Evolutionary conservation across 2,888 invertebrate species (phyloP), one percentile per base, ranked within the genome.

Genomic region (Caenorhabditis zanzibari): DNA sequence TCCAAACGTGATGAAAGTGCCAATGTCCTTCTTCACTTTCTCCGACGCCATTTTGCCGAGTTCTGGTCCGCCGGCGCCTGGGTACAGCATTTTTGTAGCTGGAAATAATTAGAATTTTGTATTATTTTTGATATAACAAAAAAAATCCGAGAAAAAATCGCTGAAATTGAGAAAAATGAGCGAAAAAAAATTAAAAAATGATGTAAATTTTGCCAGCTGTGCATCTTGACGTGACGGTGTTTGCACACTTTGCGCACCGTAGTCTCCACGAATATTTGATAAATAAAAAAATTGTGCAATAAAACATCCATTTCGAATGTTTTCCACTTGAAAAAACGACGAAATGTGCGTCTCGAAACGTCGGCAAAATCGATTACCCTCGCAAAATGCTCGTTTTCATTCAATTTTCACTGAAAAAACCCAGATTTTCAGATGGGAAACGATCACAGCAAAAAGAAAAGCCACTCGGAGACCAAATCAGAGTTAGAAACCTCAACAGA

Each of bases 31-130:
- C 19, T 81, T 80, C 47, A 81, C 84, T 19, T 84, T 84, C 35
- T 84, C 81, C 68, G 75, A 64, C 6, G 84, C 84, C 66, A 84
- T 84, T 73, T 76, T 81, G 49, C 73, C 84, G 52, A 84, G 73
- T 81, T 84, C 84, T 63, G 80, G 76, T 47, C 84, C 81, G 28
- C 84, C 84, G 47, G 84, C 84, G 47, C 84, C 84, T 28, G 84
- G 84, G 81, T 66, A 84, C 49, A 84, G 63, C 84, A 84, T 84
- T n/a, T 14, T 64, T 56, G 28, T 38, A 2, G 38, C 64, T 74
- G 64, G 22, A 59, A 38, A 6, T 24, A 10, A n/a, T 26, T 49
- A 7, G 19, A 52, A 28, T 26, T 61, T 72, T 32, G 32, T 32
- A 32, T 32, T 38, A n/a, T 38, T 38, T 10, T 49, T 61, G 7